Conservation (phyloP, 2,888 invertebrate genomes). For the Thereva nobilitata region DNA sequence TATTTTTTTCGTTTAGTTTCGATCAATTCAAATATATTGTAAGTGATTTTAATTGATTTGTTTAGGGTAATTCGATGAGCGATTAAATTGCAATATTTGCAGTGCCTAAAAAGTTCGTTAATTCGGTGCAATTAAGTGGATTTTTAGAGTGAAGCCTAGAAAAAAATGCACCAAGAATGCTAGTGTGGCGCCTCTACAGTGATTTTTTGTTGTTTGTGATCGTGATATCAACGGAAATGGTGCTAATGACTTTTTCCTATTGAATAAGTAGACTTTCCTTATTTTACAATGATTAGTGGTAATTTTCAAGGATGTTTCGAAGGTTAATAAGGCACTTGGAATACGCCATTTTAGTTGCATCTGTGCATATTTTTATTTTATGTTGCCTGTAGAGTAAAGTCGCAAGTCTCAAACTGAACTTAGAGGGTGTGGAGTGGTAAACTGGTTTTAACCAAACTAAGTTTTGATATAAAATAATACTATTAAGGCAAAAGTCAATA, state of each 20-base stretch:
- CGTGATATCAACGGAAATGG: constrained; percentile 1
- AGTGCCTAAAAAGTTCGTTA: constrained; percentile 3
- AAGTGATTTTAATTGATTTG: neutral
- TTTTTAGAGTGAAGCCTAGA: constrained; percentile 12
- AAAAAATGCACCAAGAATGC: constrained; percentile 20
- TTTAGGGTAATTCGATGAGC: neutral
- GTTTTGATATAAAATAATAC: too few relatives aligned
- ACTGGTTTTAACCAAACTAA: too few relatives aligned
- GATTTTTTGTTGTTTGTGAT: neutral
- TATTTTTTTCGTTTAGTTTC: constrained; percentile 18
- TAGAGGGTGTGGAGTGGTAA: too few relatives aligned
- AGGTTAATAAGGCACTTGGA: too few relatives aligned
- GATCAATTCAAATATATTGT: neutral
- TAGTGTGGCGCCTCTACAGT: constrained; percentile 28
- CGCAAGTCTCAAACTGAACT: too few relatives aligned
- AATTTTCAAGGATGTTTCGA: too few relatives aligned
- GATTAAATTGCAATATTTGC: neutral
- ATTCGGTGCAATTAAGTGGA: neutral
- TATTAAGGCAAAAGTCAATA: too few relatives aligned
- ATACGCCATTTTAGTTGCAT: too few relatives aligned
- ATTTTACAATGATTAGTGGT: neutral
- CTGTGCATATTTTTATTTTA: too few relatives aligned
- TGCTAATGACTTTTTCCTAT: neutral
- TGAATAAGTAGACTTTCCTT: neutral
- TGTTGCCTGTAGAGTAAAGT: too few relatives aligned